Evolutionary conservation across 92 coral and sea anemone species (phyloP), one percentile per base, ranked within the genome.

Genomic region (Phenganax stokvisi): DNA sequence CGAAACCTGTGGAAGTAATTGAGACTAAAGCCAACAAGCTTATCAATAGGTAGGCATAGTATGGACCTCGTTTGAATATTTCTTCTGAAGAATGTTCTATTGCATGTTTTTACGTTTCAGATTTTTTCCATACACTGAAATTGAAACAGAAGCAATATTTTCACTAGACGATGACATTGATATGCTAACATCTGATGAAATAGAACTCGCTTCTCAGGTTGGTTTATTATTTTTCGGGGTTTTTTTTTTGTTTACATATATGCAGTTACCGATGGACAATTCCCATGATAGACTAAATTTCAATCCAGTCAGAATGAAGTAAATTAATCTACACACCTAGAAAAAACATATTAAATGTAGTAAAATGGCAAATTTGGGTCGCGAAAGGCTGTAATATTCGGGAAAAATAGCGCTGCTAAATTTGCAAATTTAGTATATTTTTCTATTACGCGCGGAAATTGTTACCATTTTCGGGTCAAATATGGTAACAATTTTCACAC

Each of bases 121-220:
- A 65, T 94, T 94, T 85, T 94, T 85, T 72, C 98, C 98, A 5
- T 92, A 90, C 85, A 92, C 87, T 54, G 98, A 94, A 79, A 86
- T 94, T 52, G 98, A 94, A 80, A 94, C 98, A 3, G 98, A 94
- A 82, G 98, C 98, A 15, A 94, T 94, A 57, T 89, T 94, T 47
- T 96, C 98, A 51, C 90, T 94, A 37, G 98, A 94, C 85, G 98
- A 94, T 54, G 98, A 94, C 76, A 94, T 94, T 75, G 85, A 90
- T 47, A 94, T 94, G 98, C 76, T 94, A 56, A 89, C 98, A 12
- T 90, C 91, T 11, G 98, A 94, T 81, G 98, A 94, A 84, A 88
- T 94, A 74, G 92, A 94, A 87, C 92, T 94, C 88, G 98, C 97
- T 28, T 94, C 86, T 76, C 92, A 94, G 87, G 98, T 93, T 16